These are phyloP conservation scores for Oscarella lobularis DNA, from an alignment of 37 sponge, comb jelly and placozoan genomes.

Conservation along the genomic window DNA sequence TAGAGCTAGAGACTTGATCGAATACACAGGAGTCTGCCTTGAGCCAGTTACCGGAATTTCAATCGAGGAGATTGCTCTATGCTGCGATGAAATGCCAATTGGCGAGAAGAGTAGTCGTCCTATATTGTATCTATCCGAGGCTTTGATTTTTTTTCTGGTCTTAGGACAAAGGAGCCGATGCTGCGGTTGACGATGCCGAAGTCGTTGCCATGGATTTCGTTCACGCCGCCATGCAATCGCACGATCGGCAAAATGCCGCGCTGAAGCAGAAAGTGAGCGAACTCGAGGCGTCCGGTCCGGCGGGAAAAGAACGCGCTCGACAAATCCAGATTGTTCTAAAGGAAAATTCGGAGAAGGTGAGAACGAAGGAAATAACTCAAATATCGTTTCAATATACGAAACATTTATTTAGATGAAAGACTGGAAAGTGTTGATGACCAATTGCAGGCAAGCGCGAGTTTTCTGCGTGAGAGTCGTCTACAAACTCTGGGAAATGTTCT, in stretches of 20 bases:
- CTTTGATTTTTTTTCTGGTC: neutral
- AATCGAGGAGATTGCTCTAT: neutral
- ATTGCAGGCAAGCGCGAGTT: constrained; percentile 13
- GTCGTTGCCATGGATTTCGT: constrained; percentile 16
- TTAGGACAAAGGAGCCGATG: neutral
- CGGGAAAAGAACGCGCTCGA: neutral
- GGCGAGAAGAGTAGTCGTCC: neutral
- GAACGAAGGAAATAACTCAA: neutral
- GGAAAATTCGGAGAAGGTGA: neutral
- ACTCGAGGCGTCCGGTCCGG: neutral
- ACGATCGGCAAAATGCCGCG: constrained; percentile 12
- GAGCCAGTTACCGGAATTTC: neutral
- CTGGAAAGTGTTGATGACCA: constrained; percentile 21
- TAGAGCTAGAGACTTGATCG: neutral
- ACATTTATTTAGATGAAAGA: constrained; percentile 7
- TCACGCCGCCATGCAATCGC: constrained; percentile 13
- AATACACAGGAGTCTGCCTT: neutral
- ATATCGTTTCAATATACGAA: neutral
- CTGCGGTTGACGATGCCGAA: constrained; percentile 8
- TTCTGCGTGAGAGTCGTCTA: constrained; percentile 17
- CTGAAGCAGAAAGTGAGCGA: constrained; percentile 10
- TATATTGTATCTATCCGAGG: neutral
- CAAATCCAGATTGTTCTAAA: neutral
- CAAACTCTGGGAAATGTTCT: constrained; percentile 20
- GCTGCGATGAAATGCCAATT: neutral